Percentiles rank a stretch among this genome's conserved stretches.
These are phyloP conservation scores for Bombus polaris DNA, from an alignment of 1,140 invertebrate genomes.

Conservation along the genomic window DNA sequence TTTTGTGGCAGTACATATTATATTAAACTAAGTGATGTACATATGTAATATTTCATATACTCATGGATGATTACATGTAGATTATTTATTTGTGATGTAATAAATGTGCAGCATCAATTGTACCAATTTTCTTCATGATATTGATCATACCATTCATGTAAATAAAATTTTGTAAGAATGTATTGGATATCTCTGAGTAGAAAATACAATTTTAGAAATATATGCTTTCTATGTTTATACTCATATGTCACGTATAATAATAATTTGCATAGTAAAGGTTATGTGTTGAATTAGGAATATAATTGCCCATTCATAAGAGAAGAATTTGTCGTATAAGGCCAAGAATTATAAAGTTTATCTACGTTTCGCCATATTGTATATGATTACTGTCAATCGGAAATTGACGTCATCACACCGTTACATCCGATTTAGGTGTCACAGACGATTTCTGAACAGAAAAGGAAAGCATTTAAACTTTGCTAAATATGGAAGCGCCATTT, in stretches of 20 bases:
- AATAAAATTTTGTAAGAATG: not conserved
- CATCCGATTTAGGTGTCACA: constrained; percentile 29
- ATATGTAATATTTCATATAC: not conserved
- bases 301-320: not conserved
- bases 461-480: constrained; percentile 1
- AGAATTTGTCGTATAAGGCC: not conserved
- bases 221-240: not conserved
- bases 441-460: constrained; percentile 20
- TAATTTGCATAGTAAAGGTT: not conserved
- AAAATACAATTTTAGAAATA: too few species aligned
- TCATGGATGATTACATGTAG: not conserved
- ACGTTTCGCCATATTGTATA: not conserved
- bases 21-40: too few species aligned
- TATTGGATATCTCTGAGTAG: too few species aligned
- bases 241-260: not conserved
- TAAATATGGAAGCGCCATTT: not conserved
- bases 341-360: not conserved
- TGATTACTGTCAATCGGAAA: constrained; percentile 37
- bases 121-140: not conserved
- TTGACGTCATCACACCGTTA: constrained; percentile 42
- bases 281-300: not conserved
- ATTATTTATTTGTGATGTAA: not conserved
- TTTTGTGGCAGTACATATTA: not conserved
- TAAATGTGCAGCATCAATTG: not conserved
- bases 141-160: not conserved